phyloP scores from a whole-genome alignment of 1,140 invertebrate genomes.

The Aphelenchoides besseyi region DNA sequence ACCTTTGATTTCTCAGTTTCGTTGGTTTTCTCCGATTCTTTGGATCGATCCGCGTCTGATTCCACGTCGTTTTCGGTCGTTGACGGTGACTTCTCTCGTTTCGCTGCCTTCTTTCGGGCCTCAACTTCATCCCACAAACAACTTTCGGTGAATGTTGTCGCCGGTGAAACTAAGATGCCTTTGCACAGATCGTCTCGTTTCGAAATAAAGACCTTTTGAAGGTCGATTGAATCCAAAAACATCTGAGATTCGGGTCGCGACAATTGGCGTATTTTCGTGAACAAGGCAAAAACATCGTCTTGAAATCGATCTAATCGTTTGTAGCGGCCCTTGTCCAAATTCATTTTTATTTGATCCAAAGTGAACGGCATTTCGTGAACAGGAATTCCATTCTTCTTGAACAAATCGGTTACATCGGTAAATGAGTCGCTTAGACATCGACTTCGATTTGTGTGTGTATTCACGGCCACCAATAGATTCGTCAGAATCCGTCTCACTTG shows the following conservation, averaged over 20 bases:
- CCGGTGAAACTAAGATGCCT: conserved; percentile 76
- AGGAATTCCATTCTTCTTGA: conserved; percentile 72
- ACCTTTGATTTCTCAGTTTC: conserved; percentile 31
- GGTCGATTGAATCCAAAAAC: conserved; percentile 87
- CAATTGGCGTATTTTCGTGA: conserved; percentile 80
- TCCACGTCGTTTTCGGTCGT: neutral
- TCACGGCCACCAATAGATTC: conserved; percentile 84
- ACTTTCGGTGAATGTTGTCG: conserved; percentile 72
- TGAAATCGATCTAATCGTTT: conserved; percentile 89
- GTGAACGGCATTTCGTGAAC: conserved; percentile 62
- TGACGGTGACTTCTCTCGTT: neutral
- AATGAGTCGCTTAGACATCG: conserved; percentile 92
- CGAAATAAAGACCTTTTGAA: conserved; percentile 85
- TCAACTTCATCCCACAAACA: conserved; percentile 31
- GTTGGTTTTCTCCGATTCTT: conserved; percentile 31
- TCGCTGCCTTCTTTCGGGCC: conserved; percentile 26
- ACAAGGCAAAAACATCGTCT: conserved; percentile 88
- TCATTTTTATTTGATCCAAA: conserved; percentile 67
- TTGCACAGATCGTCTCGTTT: conserved; percentile 67
- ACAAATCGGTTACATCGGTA: conserved; percentile 86
- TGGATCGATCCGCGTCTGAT: conserved; percentile 2
- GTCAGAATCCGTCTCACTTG: conserved; percentile 80
- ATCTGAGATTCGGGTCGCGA: conserved; percentile 81
- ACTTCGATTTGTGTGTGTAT: conserved; percentile 85
- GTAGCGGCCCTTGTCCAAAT: conserved; percentile 74